phyloP scores from a whole-genome alignment of 1,140 invertebrate species.

The Acromyrmex echinatior region DNA sequence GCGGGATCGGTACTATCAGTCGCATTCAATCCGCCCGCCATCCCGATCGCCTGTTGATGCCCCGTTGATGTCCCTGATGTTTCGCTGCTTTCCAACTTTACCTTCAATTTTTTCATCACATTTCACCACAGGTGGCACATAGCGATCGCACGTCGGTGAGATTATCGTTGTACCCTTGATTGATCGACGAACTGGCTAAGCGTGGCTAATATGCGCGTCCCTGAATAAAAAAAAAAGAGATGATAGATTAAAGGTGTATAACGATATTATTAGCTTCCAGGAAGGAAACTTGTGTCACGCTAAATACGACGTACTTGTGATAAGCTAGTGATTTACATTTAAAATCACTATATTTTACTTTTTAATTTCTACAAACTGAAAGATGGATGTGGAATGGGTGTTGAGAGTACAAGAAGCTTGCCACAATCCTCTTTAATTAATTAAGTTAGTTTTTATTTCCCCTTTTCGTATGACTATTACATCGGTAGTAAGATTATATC shows the following conservation, averaged over 20 bases:
- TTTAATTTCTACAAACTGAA: not conserved
- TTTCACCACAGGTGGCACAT: conserved; percentile 56
- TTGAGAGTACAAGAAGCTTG: conserved; percentile 58
- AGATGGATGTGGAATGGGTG: not conserved
- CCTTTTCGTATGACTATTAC: conserved; percentile 84
- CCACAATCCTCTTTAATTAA: conserved; percentile 76
- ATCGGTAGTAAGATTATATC: conserved; percentile 84
- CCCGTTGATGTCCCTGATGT: conserved; percentile 7
- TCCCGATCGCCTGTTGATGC: conserved; percentile 51
- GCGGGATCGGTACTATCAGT: conserved; percentile 76
- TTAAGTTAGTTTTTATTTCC: conserved; percentile 81
- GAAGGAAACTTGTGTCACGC: not conserved
- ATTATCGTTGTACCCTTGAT: conserved; percentile 1
- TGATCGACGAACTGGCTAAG: not conserved
- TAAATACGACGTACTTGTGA: conserved; percentile 4
- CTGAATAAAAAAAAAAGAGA: conserved; percentile 36
- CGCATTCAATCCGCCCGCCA: conserved; percentile 78
- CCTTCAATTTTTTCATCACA: conserved; percentile 79
- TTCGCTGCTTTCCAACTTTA: conserved; percentile 67
- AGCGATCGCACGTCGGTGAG: conserved; percentile 44
- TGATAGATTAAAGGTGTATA: not conserved
- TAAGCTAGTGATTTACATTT: not conserved
- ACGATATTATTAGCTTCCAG: not conserved
- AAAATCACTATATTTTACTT: not conserved
- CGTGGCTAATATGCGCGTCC: not conserved